A percentile compares a stretch with the other conserved stretches of the same genome.
Conservation (phyloP, 2,888 invertebrate species). For the Tachina fera region DNA sequence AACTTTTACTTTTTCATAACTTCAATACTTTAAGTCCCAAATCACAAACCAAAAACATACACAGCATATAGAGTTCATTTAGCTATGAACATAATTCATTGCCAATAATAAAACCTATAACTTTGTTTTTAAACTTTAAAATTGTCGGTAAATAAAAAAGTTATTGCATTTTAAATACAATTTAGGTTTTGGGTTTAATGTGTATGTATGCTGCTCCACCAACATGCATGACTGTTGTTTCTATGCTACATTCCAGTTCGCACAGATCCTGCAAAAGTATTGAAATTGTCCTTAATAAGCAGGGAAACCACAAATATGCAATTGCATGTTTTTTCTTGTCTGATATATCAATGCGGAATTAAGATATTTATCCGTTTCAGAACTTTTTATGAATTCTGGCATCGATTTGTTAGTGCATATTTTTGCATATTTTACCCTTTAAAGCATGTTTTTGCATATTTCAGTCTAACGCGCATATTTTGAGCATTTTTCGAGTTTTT, state of each 20-base stretch:
- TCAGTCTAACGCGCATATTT: too few relatives aligned
- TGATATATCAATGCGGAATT: too few relatives aligned
- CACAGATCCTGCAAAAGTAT: too few relatives aligned
- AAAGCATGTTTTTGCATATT: too few relatives aligned
- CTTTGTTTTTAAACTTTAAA: neutral
- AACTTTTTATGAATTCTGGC: too few relatives aligned
- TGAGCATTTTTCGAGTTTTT: too few relatives aligned
- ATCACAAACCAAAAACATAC: neutral
- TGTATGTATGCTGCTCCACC: neutral
- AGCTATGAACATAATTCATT: neutral
- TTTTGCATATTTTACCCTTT: too few relatives aligned
- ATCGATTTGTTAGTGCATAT: too few relatives aligned
- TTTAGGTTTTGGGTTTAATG: neutral
- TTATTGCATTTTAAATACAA: slow-evolving; percentile 7
- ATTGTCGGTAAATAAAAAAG: neutral
- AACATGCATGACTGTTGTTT: neutral
- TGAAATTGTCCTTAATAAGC: too few relatives aligned
- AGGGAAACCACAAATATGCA: too few relatives aligned
- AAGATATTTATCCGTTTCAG: too few relatives aligned
- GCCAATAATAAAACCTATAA: neutral
- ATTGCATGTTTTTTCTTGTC: too few relatives aligned
- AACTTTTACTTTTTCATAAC: neutral
- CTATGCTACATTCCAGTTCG: neutral
- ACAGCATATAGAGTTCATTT: neutral
- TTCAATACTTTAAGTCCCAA: neutral